Percentiles rank a stretch among this genome's conserved stretches.
Conservation (phyloP, 2,113 vertebrate genomes). For the Calyptommatus sinebrachiatus region DNA sequence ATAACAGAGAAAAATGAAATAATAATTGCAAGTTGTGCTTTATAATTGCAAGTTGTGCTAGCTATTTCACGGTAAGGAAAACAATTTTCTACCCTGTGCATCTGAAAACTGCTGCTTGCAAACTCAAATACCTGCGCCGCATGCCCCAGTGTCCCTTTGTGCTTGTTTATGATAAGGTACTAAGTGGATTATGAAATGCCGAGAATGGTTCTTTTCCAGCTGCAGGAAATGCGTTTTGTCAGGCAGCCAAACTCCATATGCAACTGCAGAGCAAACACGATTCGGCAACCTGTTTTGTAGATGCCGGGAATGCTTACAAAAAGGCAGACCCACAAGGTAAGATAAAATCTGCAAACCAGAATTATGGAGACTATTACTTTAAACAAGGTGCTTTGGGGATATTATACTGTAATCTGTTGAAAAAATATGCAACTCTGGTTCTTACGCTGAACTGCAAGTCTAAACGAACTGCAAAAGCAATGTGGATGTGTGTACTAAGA, state of each 20-base stretch:
- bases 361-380: background rate
- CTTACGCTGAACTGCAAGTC: background rate
- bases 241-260: constrained; percentile 93
- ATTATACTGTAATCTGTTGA: background rate
- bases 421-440: background rate
- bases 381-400: background rate
- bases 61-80: background rate
- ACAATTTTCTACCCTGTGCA: background rate
- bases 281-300: constrained; percentile 93
- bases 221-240: constrained; percentile 92
- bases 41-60: background rate
- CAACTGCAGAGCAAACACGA: constrained; percentile 98
- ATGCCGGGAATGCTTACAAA: constrained; percentile 94
- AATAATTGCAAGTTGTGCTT: background rate
- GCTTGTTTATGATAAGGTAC: fast-evolving
- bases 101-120: background rate
- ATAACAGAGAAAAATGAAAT: background rate
- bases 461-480: too few species aligned
- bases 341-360: fast-evolving
- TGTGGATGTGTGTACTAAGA: too few species aligned
- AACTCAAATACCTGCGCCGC: background rate
- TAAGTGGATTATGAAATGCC: fast-evolving
- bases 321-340: constrained; percentile 94
- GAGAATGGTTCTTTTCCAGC: constrained; percentile 67
- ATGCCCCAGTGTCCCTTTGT: background rate